Percentiles rank a stretch among this genome's conserved stretches.
phyloP scores from a whole-genome alignment of 2,888 invertebrate species.

The Coelopa pilipes region DNA sequence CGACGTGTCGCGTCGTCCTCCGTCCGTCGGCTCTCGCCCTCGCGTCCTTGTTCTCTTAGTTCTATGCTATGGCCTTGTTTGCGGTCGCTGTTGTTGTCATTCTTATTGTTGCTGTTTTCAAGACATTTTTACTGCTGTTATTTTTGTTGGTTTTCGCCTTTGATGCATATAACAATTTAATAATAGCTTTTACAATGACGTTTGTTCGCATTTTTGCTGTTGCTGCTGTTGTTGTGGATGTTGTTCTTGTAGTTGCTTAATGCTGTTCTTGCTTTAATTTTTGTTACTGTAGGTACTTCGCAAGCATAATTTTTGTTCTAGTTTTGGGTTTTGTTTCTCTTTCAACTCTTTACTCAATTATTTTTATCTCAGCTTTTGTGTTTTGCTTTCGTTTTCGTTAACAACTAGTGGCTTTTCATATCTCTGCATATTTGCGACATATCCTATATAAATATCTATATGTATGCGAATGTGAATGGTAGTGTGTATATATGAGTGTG shows the following conservation, averaged over 20 bases:
- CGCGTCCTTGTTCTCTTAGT: not conserved
- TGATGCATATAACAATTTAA: not conserved
- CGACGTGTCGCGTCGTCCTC: not conserved
- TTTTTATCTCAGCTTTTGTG: not conserved
- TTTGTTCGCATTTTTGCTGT: not conserved
- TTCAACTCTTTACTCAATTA: not conserved
- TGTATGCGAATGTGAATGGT: not conserved
- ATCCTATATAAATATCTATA: not conserved
- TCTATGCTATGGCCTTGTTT: not conserved
- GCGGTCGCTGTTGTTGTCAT: no score
- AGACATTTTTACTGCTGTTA: not conserved
- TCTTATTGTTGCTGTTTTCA: no score
- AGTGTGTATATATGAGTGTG: not conserved
- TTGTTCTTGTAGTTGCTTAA: not conserved
- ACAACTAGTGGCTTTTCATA: not conserved
- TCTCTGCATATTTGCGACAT: not conserved
- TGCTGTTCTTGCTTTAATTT: no score
- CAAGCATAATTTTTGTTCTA: not conserved
- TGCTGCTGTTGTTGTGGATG: no score
- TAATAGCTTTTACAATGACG: not conserved
- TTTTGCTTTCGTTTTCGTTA: not conserved
- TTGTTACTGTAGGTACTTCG: not conserved
- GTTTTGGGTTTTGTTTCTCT: not conserved
- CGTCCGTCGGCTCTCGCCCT: no score
- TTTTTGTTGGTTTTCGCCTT: not conserved